Evolutionary conservation across 2,797 vertebrate genomes (phyloP).

Genomic region (Psittacula echo): DNA sequence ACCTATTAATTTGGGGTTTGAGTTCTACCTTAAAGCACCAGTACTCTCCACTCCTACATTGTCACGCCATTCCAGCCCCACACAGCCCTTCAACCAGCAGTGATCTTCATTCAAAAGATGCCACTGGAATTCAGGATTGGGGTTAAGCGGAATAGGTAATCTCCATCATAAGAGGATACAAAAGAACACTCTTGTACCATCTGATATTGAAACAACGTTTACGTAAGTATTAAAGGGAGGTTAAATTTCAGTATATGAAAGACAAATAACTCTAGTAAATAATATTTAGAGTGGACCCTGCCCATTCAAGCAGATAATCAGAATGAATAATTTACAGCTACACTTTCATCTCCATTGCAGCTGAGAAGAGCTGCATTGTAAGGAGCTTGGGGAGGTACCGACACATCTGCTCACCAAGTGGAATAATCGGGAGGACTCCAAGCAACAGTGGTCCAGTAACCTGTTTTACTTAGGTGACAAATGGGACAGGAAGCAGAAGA

Average conservation of each 20-base stretch:
- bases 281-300: slow-evolving; percentile 56
- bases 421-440: slow-evolving; percentile 57
- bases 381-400: slow-evolving; percentile 73
- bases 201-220: not conserved
- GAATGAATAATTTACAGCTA: slow-evolving; percentile 82
- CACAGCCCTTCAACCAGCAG: not conserved
- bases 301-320: slow-evolving; percentile 72
- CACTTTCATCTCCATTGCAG: slow-evolving; percentile 71
- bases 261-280: slow-evolving; percentile 62
- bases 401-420: slow-evolving; percentile 74
- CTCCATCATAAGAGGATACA: not conserved
- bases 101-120: not conserved
- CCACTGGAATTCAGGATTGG: not conserved
- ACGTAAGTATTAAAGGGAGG: slow-evolving; percentile 18
- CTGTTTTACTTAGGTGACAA: not conserved
- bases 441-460: slow-evolving; percentile 54
- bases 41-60: not conserved
- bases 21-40: not conserved
- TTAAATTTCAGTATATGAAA: slow-evolving; percentile 56
- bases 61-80: not conserved
- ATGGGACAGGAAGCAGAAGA: slow-evolving; percentile 14
- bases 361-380: slow-evolving; percentile 51
- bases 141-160: not conserved
- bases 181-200: not conserved
- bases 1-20: not conserved